phyloP scores from a whole-genome alignment of 2,888 invertebrate species.

The Leucoptera coffeella region DNA sequence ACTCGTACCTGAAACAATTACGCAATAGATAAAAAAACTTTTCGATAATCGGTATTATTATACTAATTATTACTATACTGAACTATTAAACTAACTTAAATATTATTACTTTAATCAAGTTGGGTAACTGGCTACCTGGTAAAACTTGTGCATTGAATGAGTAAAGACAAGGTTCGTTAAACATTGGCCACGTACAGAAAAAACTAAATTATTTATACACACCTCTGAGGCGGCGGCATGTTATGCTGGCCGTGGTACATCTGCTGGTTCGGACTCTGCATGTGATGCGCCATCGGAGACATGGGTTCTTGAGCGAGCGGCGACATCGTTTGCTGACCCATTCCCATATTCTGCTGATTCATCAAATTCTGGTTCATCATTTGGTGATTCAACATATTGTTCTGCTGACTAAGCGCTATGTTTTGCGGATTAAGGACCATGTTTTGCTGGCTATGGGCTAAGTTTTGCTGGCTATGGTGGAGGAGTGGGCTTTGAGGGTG shows the following conservation, averaged over 20 bases:
- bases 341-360: slow-evolving; percentile 6
- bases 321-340: not conserved
- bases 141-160: too few species aligned
- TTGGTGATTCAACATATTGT: too few species aligned
- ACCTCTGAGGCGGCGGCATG: slow-evolving; percentile 24
- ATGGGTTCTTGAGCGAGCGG: too few species aligned
- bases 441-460: slow-evolving; percentile 8
- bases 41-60: not conserved
- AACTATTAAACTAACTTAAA: too few species aligned
- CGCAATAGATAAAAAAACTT: too few species aligned
- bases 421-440: not conserved
- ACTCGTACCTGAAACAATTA: slow-evolving; percentile 27
- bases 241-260: slow-evolving; percentile 17
- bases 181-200: too few species aligned
- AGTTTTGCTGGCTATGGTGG: slow-evolving; percentile 6
- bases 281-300: slow-evolving; percentile 3
- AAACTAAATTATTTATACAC: too few species aligned
- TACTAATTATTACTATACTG: not conserved
- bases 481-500: slow-evolving; percentile 1
- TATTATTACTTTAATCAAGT: too few species aligned
- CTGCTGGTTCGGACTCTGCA: slow-evolving; percentile 8
- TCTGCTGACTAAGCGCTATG: too few species aligned
- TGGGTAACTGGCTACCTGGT: too few species aligned
- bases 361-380: slow-evolving; percentile 11
- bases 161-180: too few species aligned